Evolutionary conservation across 2,888 invertebrate species (phyloP).

Genomic region (Lochmaea capreae): DNA sequence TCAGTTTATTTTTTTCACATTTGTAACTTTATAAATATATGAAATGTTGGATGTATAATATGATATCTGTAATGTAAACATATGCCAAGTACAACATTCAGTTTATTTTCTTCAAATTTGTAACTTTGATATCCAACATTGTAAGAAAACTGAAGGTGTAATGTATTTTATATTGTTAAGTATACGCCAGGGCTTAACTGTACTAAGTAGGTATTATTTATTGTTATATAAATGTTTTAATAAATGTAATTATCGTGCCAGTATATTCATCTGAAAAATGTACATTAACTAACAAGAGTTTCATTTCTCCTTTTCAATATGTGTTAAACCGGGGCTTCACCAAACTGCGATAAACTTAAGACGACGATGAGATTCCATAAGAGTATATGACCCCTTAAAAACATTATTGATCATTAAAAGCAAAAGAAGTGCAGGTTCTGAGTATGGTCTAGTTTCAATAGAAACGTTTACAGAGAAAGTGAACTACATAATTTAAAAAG

Average conservation of each 20-base stretch:
- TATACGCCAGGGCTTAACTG: neutral
- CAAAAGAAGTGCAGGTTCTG: too few species aligned
- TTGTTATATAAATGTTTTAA: conserved; percentile 31
- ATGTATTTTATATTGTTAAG: conserved; percentile 3
- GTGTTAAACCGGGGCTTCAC: too few species aligned
- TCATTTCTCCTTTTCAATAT: neutral
- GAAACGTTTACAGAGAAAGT: too few species aligned
- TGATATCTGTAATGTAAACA: neutral
- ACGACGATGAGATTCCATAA: too few species aligned
- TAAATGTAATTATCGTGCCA: conserved; percentile 40
- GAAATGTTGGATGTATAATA: conserved; percentile 35
- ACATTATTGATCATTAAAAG: too few species aligned
- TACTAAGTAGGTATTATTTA: conserved; percentile 11
- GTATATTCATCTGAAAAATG: conserved; percentile 37
- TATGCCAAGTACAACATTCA: neutral
- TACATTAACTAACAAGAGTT: neutral
- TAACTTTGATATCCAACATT: neutral
- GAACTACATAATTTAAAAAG: too few species aligned
- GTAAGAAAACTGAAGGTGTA: neutral
- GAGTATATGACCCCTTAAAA: too few species aligned
- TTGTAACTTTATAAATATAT: conserved; percentile 14
- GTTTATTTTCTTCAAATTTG: neutral
- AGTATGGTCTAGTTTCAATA: too few species aligned
- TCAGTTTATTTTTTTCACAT: neutral
- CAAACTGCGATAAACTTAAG: too few species aligned